A percentile compares a stretch with the other conserved stretches of the same genome.
phyloP scores from a whole-genome alignment of 2,113 vertebrate species.

The Apteryx mantelli region DNA sequence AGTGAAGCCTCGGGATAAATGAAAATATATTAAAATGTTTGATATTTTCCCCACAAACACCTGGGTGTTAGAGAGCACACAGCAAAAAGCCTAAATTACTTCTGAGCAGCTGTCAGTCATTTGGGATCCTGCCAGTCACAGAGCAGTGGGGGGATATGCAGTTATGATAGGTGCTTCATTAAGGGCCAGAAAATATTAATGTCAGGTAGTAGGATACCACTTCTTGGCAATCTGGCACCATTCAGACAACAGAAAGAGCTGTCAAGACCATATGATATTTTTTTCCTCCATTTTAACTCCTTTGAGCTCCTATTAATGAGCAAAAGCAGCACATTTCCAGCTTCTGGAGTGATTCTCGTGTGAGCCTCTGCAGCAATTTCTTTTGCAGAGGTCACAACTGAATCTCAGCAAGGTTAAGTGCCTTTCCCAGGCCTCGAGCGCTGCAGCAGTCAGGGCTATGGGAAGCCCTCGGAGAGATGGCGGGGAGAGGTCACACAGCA shows the following conservation, averaged over 20 bases:
- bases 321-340: not conserved
- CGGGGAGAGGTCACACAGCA: conserved; percentile 24
- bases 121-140: not conserved
- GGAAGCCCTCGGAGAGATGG: not conserved
- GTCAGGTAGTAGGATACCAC: not conserved
- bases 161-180: accelerated
- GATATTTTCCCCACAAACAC: not conserved
- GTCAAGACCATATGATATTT: accelerated
- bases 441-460: not conserved
- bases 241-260: not conserved
- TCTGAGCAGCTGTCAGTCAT: not conserved
- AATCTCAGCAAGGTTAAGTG: conserved; percentile 19
- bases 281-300: not conserved
- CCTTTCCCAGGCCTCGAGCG: conserved; percentile 47
- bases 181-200: not conserved
- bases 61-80: not conserved
- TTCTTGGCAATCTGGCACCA: not conserved
- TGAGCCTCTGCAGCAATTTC: not conserved
- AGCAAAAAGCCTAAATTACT: not conserved
- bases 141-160: accelerated
- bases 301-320: not conserved
- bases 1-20: not conserved
- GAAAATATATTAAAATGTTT: not conserved
- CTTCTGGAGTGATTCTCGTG: not conserved
- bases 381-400: conserved; percentile 35